Evolutionary conservation across 2,888 invertebrate species (phyloP).

Genomic region (Xiphydria camelus): DNA sequence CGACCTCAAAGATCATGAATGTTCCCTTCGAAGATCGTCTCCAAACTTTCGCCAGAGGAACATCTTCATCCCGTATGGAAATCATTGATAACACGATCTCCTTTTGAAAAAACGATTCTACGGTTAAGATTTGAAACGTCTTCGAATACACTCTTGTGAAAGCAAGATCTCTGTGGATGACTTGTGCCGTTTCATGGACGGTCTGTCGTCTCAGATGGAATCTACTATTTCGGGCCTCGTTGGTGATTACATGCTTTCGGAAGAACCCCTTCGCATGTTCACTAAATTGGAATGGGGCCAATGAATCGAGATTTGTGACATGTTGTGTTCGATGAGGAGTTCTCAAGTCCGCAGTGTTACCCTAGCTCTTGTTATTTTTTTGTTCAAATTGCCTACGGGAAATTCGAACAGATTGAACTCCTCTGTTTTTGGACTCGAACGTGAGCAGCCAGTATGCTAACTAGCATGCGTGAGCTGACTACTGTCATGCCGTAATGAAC

Average conservation of each 20-base stretch:
- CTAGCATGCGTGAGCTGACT: too few species aligned
- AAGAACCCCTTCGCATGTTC: constrained; percentile 16
- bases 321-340: constrained; percentile 18
- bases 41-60: not conserved
- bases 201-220: not conserved
- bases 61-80: constrained; percentile 13
- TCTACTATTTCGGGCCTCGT: constrained; percentile 3
- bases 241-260: constrained; percentile 15
- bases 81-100: constrained; percentile 16
- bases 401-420: constrained; percentile 21
- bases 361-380: constrained; percentile 23
- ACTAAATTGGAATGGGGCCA: constrained; percentile 20
- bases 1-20: not conserved
- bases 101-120: constrained; percentile 13
- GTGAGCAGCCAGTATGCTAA: constrained; percentile 18
- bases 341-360: constrained; percentile 8
- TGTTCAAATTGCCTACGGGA: constrained; percentile 24
- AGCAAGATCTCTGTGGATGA: constrained; percentile 8
- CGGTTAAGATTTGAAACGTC: constrained; percentile 10
- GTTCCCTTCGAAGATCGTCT: constrained; percentile 1
- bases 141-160: constrained; percentile 5
- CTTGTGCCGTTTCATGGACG: too few species aligned
- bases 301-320: constrained; percentile 9
- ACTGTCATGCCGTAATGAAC: too few species aligned
- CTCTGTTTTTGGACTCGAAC: constrained; percentile 16